Base-by-base conservation (phyloP, 2,888 invertebrate species). In the Mystacides longicornis region DNA sequence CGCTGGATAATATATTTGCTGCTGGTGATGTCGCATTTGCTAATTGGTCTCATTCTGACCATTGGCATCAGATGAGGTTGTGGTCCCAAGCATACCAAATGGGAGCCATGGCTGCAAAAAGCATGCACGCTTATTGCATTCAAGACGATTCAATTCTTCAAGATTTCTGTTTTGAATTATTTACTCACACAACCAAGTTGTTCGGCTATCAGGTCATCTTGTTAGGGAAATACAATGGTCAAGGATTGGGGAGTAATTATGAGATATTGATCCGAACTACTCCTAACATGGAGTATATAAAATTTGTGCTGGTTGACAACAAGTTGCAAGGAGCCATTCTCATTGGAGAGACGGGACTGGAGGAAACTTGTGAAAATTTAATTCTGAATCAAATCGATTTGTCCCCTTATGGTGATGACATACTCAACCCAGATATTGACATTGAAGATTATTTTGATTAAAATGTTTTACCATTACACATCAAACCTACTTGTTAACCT, bases 381-480 rank as follows among this genome's bases (percentile, higher is more conserved):
- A 98, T 99, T 66, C 78, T 98, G 27, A 93, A 98, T 77, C 89
- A 94, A 69, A 80, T 94, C 57, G 95, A 98, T 75, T 76, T 99
- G 56, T 85, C 86, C 54, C 78, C 82, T 9, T 90, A 88, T 70
- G 95, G 93, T 54, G 93, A 95, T 70, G 89, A 96, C 70, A 84
- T 99, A 64, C 79, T 99, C 7, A 88, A 99, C 78, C 96, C 97
- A 19, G 82, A 91, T 68, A 89, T 99, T 67, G 98, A 99, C 69
- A 92, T 99, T 66, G 98, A 98, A 72, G 99, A 99, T 77, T 99
- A 94, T 75, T 99, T 99, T 82, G 99, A 99, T 81, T 98, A 72
- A 66, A 7, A 27, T 27, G 5, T 5, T 27, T 27, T 7, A 11
- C 11, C 11, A 27, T 27, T 11, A 27, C 7, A n/a, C n/a, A n/a